Evolutionary conservation across 2,113 vertebrate species (phyloP).

Genomic region (Syngnathus scovelli): DNA sequence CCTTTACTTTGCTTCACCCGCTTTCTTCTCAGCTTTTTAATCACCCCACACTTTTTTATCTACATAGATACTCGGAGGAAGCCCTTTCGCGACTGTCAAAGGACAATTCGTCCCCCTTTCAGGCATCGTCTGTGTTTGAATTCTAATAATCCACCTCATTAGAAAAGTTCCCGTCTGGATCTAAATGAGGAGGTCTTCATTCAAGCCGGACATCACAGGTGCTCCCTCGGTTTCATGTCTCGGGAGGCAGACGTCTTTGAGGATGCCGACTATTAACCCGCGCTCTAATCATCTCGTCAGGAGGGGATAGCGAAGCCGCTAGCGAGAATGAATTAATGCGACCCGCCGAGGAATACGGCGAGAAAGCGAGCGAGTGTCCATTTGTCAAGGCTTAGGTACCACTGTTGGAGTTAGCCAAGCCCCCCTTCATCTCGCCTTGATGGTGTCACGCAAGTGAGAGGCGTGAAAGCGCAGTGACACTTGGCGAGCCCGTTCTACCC

Average conservation of each 20-base stretch:
- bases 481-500: constrained; percentile 63
- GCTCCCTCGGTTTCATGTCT: constrained; percentile 60
- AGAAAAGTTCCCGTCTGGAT: constrained; percentile 47
- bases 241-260: constrained; percentile 60
- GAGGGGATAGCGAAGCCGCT: constrained; percentile 53
- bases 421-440: constrained; percentile 67
- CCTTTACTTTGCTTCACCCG: constrained; percentile 24
- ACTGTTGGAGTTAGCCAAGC: constrained; percentile 61
- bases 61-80: constrained; percentile 6
- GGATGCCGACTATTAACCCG: constrained; percentile 65
- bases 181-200: constrained; percentile 58
- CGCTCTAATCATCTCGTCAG: constrained; percentile 66
- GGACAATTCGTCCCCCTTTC: constrained; percentile 35
- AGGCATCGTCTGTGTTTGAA: constrained; percentile 40
- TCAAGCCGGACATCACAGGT: constrained; percentile 67
- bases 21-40: constrained; percentile 21
- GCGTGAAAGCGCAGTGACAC: constrained; percentile 72
- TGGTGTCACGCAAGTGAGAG: constrained; percentile 69
- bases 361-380: constrained; percentile 61
- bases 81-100: constrained; percentile 26
- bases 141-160: constrained; percentile 60
- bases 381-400: constrained; percentile 66
- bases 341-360: constrained; percentile 56
- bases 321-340: constrained; percentile 63
- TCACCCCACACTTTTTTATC: constrained; percentile 23